These are phyloP conservation scores for Sphaerophoria taeniata DNA, from an alignment of 2,888 invertebrate species.

Conservation along the genomic window DNA sequence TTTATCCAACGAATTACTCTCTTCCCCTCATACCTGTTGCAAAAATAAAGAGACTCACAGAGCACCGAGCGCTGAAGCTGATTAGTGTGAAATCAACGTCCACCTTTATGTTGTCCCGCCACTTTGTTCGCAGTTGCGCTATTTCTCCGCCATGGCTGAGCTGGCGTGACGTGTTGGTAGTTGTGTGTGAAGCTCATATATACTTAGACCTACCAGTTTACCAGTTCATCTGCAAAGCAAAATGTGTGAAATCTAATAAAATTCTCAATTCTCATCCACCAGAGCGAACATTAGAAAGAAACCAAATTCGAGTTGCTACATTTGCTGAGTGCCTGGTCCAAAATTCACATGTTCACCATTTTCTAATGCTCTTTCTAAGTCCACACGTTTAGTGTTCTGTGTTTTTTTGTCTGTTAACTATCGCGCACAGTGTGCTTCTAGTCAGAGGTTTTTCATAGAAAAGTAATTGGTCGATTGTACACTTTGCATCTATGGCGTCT, in stretches of 20 bases:
- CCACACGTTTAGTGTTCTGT: constrained; percentile 31
- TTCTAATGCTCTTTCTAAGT: constrained; percentile 75
- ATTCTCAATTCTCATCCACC: constrained; percentile 38
- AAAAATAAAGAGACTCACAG: neutral
- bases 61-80: neutral
- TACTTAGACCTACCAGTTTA: neutral
- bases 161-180: neutral
- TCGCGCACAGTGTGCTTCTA: too few relatives aligned
- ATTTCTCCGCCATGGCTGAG: constrained; percentile 33
- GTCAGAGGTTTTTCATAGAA: constrained; percentile 31
- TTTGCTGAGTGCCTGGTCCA: constrained; percentile 62
- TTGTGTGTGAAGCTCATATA: too few relatives aligned
- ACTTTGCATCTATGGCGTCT: constrained; percentile 21
- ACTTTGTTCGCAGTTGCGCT: constrained; percentile 10
- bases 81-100: constrained; percentile 6
- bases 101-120: constrained; percentile 22
- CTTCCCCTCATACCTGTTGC: neutral
- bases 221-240: constrained; percentile 51
- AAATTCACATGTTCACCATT: constrained; percentile 74
- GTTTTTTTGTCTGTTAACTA: neutral
- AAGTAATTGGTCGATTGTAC: constrained; percentile 65
- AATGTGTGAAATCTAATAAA: constrained; percentile 57
- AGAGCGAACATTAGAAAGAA: constrained; percentile 60
- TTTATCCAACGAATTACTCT: neutral
- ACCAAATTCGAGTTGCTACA: constrained; percentile 14